Base-by-base conservation (phyloP, 2,797 vertebrate genomes). In the Acanthurus lineatus region DNA sequence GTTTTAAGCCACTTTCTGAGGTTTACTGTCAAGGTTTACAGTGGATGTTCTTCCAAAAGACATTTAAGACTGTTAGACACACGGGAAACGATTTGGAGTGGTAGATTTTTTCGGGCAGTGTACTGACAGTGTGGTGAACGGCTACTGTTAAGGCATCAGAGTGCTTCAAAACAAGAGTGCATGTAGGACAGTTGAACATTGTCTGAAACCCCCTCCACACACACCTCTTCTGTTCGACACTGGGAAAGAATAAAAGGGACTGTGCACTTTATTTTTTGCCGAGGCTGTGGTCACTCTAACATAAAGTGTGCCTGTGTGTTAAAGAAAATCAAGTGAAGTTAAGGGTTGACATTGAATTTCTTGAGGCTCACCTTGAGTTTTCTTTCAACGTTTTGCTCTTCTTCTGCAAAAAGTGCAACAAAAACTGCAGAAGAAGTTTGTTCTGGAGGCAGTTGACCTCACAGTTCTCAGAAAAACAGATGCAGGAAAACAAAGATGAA, bases 41-140 rank as follows among this genome's bases (percentile, higher is more conserved):
- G 22, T 17, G 5, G 19, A 53, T 11, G 49, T n/a, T 67, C 10
- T 82, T 45, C 22, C 48, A 44, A 32, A 56, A 60, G 66, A 60
- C 61, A 60, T 65, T 66, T 22, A 52, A 15, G 8, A 2, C 2
- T 16, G 22, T 54, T 17, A 20, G 42, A 73, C 35, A 48, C 22
- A 60, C 22, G 58, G 60, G 48, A 51, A 47, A 28, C 20, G 28
- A 53, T 42, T 8, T 1, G 1, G 9, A 45, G 35, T 19, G 9
- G 0, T 12, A 20, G n/a, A 25, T 57, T 35, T 16, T 40, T 20
- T 66, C 38, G 28, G 42, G n/a, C 25, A 51, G 52, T n/a, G 22
- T 2, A 20, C 25, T 6, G 14, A 19, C 25, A 25, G 7, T 52
- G 20, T 42, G 15, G 35, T 20, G 35, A 15, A 20, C 5, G 6